These are phyloP conservation scores for Pachliopta kotzebuea DNA, from an alignment of 2,888 invertebrate species.

Conservation along the genomic window DNA sequence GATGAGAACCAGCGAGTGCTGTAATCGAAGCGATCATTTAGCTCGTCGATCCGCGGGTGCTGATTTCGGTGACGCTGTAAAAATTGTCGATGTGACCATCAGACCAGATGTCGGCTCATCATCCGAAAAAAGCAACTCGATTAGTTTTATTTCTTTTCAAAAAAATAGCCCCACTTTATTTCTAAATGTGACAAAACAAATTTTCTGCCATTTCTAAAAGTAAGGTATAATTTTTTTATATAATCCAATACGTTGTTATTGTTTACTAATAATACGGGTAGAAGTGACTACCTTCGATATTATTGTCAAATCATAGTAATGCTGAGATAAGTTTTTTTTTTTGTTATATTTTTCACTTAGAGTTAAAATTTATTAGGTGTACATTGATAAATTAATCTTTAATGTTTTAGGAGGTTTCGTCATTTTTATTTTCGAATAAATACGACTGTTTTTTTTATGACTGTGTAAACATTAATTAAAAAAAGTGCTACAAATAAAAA, in stretches of 20 bases:
- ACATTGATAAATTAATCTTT: slow-evolving; percentile 48
- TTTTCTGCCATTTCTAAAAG: slow-evolving; percentile 53
- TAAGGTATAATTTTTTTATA: slow-evolving; percentile 62
- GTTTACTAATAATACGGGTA: slow-evolving; percentile 57
- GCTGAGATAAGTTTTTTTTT: slow-evolving; percentile 52
- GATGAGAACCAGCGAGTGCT: slow-evolving; percentile 19
- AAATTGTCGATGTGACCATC: background rate
- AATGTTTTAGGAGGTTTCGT: slow-evolving; percentile 55
- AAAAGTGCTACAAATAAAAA: slow-evolving; percentile 68
- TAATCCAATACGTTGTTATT: slow-evolving; percentile 64
- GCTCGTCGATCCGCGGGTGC: background rate
- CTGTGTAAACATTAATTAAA: slow-evolving; percentile 71
- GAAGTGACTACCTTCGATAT: slow-evolving; percentile 50
- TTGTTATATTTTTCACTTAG: slow-evolving; percentile 61
- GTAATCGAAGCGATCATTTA: background rate
- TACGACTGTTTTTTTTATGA: slow-evolving; percentile 52
- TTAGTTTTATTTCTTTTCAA: no score
- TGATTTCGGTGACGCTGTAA: no score
- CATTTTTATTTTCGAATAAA: slow-evolving; percentile 50
- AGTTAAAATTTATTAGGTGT: slow-evolving; percentile 60
- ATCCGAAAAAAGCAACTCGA: no score
- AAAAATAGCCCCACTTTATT: slow-evolving; percentile 41
- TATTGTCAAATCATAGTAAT: slow-evolving; percentile 59
- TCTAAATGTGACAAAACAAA: slow-evolving; percentile 39
- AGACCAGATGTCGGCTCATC: background rate